Percentiles rank a stretch among this genome's conserved stretches.
Evolutionary conservation across 2,888 invertebrate species (phyloP).

Genomic region (Yponomeuta cagnagella): DNA sequence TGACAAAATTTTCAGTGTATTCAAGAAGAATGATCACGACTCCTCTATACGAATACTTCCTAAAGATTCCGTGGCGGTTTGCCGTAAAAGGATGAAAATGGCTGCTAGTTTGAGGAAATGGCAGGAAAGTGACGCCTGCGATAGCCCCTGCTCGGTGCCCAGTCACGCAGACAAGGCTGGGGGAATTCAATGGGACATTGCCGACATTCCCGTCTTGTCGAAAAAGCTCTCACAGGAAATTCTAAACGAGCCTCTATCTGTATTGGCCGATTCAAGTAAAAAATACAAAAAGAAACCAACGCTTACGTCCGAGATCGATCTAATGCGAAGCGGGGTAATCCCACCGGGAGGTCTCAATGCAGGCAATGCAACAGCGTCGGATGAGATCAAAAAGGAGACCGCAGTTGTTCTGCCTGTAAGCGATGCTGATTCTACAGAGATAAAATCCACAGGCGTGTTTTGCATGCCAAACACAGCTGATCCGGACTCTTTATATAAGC

Average conservation of each 20-base stretch:
- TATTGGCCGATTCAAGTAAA: background rate
- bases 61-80: background rate
- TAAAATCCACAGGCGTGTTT: background rate
- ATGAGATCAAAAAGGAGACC: background rate
- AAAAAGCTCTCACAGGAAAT: background rate
- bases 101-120: background rate
- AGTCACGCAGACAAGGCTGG: background rate
- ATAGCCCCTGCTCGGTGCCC: background rate
- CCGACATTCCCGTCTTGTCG: background rate
- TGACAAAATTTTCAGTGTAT: background rate
- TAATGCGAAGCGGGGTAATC: background rate
- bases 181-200: background rate
- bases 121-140: background rate
- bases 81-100: background rate
- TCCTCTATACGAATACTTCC: background rate
- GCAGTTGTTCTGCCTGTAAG: background rate
- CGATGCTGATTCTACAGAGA: background rate
- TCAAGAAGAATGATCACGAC: background rate
- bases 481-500: background rate
- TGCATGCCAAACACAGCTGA: background rate
- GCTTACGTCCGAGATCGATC: too few species aligned
- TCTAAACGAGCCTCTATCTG: background rate
- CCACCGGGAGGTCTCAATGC: background rate
- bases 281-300: background rate
- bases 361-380: background rate